Conservation (phyloP, 2,113 vertebrate species). For the Regulus satrapa region DNA sequence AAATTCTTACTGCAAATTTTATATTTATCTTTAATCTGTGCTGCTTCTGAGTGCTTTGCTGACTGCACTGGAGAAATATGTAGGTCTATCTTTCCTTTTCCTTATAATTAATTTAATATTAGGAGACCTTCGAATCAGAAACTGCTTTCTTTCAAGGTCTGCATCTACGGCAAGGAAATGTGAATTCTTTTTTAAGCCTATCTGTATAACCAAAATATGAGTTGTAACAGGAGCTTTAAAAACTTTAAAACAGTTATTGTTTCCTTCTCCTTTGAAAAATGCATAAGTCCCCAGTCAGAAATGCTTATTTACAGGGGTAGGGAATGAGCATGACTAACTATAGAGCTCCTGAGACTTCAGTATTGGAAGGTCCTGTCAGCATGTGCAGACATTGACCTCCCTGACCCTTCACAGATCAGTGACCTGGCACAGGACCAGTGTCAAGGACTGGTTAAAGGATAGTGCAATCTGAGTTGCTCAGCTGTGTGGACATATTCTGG, state of each 20-base stretch:
- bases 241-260: neutral
- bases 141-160: neutral
- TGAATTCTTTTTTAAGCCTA: neutral
- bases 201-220: neutral
- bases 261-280: neutral
- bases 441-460: neutral
- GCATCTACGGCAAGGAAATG: neutral
- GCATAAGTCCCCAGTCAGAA: neutral
- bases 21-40: neutral
- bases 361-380: neutral
- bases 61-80: neutral
- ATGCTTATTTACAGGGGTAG: fast-evolving
- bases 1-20: neutral
- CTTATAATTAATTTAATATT: neutral
- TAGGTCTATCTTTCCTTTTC: neutral
- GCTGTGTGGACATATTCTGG: neutral
- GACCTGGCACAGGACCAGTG: neutral
- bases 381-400: neutral
- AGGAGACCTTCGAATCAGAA: neutral
- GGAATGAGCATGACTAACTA: neutral
- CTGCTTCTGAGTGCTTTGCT: neutral
- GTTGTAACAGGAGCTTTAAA: neutral
- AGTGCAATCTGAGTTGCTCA: neutral
- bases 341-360: neutral
- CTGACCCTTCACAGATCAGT: neutral